These are phyloP conservation scores for Plemyria rubiginata DNA, from an alignment of 2,888 invertebrate species.

Conservation along the genomic window DNA sequence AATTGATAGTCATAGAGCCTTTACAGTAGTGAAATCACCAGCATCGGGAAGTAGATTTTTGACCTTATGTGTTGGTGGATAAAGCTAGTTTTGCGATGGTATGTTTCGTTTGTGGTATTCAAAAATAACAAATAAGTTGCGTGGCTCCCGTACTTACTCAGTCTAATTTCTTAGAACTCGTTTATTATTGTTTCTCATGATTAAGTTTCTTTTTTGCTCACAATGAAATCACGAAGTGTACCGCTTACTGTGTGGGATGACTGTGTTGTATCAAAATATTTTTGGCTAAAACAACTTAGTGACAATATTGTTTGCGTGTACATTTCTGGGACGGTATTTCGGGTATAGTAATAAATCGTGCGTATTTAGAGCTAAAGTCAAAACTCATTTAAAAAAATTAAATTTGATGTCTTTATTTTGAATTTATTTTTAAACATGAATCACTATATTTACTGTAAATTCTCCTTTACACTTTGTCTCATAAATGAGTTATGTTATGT, in stretches of 20 bases:
- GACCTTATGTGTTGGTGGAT: constrained; percentile 47
- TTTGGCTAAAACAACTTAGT: constrained; percentile 42
- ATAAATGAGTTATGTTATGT: no score
- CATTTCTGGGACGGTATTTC: not conserved
- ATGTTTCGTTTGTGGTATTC: constrained; percentile 54
- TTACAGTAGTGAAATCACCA: constrained; percentile 80
- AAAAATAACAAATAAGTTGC: constrained; percentile 79
- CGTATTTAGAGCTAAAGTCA: not conserved
- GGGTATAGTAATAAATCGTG: constrained; percentile 9
- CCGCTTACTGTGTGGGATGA: constrained; percentile 67
- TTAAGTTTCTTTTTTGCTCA: constrained; percentile 83
- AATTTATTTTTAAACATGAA: not conserved
- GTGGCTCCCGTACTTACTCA: constrained; percentile 83
- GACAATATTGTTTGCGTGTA: constrained; percentile 35
- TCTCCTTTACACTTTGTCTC: no score
- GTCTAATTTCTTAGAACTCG: constrained; percentile 81
- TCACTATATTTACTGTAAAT: not conserved
- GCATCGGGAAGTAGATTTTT: constrained; percentile 42
- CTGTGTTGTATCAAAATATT: constrained; percentile 61
- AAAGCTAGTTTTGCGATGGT: constrained; percentile 49
- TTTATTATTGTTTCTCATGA: constrained; percentile 84
- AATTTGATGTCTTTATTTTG: not conserved
- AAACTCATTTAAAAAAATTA: not conserved
- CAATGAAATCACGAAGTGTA: constrained; percentile 73
- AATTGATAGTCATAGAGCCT: constrained; percentile 84